Percentiles rank a stretch among this genome's conserved stretches.
These are phyloP conservation scores for Chirona hameri DNA, from an alignment of 2,888 invertebrate genomes.

Conservation along the genomic window DNA sequence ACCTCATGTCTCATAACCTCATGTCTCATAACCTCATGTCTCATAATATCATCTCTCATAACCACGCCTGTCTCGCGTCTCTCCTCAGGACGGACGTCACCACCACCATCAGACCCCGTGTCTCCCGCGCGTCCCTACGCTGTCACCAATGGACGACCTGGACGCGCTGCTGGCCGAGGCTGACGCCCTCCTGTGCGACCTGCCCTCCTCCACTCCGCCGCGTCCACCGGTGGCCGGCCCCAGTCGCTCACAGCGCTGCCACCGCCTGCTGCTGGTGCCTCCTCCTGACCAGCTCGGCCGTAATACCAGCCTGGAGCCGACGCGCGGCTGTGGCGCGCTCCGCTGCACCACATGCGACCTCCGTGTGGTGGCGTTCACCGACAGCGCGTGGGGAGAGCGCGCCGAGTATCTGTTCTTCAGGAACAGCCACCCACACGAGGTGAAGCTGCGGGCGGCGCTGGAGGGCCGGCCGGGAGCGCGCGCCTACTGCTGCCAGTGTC, in stretches of 20 bases:
- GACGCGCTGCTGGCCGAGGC: background rate
- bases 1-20: no score
- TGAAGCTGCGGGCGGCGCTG: background rate
- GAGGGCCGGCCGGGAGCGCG: background rate
- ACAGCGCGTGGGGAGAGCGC: background rate
- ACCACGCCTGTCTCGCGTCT: no score
- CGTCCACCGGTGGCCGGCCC: background rate
- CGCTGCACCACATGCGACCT: conserved; percentile 1
- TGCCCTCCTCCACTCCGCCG: background rate
- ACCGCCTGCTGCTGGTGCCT: background rate
- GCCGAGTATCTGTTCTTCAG: conserved; percentile 2
- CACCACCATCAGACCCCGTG: no score
- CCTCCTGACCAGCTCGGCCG: background rate
- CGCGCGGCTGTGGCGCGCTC: background rate
- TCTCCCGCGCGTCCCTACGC: no score
- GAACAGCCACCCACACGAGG: background rate
- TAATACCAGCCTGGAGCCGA: background rate
- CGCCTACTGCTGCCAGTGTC: conserved; percentile 10
- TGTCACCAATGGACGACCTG: background rate
- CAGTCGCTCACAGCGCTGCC: background rate
- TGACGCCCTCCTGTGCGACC: background rate
- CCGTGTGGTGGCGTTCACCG: background rate
- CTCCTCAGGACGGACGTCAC: no score
- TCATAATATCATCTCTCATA: no score
- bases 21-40: no score